Evolutionary conservation across 2,888 invertebrate species (phyloP).

Genomic region (Heliconius erato): DNA sequence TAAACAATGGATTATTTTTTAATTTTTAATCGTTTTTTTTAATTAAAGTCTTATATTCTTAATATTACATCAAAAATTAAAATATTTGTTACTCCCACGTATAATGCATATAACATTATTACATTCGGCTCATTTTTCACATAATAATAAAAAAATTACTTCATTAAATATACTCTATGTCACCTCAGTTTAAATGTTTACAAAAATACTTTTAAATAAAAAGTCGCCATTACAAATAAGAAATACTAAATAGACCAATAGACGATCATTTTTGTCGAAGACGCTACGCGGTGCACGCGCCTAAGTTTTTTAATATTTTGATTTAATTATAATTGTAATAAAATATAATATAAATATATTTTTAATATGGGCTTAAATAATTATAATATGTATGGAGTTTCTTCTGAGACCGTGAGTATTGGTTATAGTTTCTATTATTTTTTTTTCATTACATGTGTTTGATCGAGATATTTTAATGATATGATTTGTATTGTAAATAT

Average conservation of each 20-base stretch:
- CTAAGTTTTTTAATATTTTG: not conserved
- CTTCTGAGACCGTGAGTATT: constrained; percentile 66
- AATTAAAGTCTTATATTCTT: too few species aligned
- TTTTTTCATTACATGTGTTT: constrained; percentile 3
- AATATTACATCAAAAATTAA: too few species aligned
- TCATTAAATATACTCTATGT: not conserved
- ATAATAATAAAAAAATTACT: not conserved
- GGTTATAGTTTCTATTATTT: constrained; percentile 20
- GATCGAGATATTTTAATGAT: not conserved
- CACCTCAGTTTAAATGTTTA: constrained; percentile 4
- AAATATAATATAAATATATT: not conserved
- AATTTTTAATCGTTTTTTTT: too few species aligned
- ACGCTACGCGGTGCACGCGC: constrained; percentile 24
- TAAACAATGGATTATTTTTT: too few species aligned
- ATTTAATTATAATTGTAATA: not conserved
- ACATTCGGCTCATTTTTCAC: not conserved
- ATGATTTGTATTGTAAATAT: not conserved
- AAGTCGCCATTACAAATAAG: constrained; percentile 11
- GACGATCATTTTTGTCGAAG: constrained; percentile 47
- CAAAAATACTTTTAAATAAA: constrained; percentile 3
- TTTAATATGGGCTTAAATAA: constrained; percentile 50
- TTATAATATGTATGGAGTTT: constrained; percentile 67
- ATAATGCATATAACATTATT: not conserved
- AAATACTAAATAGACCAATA: constrained; percentile 38
- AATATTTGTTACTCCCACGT: too few species aligned